Base-by-base conservation (phyloP, 1,140 invertebrate species). In the Pseudobourletiella spinata region DNA sequence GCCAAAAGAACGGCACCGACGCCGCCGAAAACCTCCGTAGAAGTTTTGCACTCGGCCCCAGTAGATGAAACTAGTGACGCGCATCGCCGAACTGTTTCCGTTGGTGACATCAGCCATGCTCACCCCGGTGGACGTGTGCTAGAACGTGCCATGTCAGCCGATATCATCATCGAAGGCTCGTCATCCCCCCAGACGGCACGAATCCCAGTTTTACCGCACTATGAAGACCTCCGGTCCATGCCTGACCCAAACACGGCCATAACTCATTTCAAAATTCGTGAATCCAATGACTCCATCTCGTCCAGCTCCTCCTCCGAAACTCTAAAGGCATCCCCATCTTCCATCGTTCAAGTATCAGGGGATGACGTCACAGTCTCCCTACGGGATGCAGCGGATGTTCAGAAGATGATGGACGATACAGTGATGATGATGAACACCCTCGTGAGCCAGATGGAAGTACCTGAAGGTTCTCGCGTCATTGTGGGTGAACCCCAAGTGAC, bases 71-170 rank as follows among this genome's bases (percentile, higher is more conserved):
- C 65, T 1, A 81, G 82, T 58, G 82, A 85, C 61, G 84, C 84
- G 67, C n/a, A n/a, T n/a, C 77, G 87, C 26, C 88, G 87, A 77
- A 86, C 87, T 1, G 84, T 86, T 0, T 89, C 87, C 57, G 76
- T 89, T 2, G 87, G 87, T 2, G 88, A 90, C 74, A 74, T 90
- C 29, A 87, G 86, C 0, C 84, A 83, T 72, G 82, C 88, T 63
- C 84, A 86, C 65, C 30, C 85, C 20, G 68, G 50, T 8, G 39
- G 22, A 30, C 24, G 55, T n/a, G 61, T 82, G 24, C 74, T 90
- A 22, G 87, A 90, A 75, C 79, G 88, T 63, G 87, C 88, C 0
- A 86, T 89, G 70, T 90, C 87, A 66, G 74, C 90, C 14, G 88
- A 90, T 63, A 84, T 90, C 72, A 73, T 61, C 16, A 84, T 84